phyloP scores from a whole-genome alignment of 2,113 vertebrate genomes.

The Puntigrus tetrazona region DNA sequence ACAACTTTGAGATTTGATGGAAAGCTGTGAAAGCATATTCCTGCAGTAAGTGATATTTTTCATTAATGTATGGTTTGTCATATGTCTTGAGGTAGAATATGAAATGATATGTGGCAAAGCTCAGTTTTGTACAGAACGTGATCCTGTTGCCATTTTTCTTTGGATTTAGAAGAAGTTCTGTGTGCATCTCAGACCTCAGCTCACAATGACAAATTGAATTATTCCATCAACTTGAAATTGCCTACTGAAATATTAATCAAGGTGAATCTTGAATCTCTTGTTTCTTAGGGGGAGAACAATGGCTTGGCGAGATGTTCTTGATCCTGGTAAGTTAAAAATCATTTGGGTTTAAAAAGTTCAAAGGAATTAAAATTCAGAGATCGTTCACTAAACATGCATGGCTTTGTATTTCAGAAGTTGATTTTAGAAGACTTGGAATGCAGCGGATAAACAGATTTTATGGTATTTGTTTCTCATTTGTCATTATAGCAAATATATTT shows the following conservation, averaged over 20 bases:
- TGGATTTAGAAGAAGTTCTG: neutral
- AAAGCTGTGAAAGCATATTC: neutral
- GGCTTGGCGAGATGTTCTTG: neutral
- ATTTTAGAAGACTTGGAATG: neutral
- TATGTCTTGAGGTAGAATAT: neutral
- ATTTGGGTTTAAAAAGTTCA: neutral
- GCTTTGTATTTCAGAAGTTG: neutral
- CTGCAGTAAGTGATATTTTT: neutral
- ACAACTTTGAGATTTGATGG: neutral
- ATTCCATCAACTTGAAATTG: slow-evolving; percentile 54
- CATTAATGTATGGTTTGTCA: neutral
- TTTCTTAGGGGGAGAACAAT: slow-evolving; percentile 29
- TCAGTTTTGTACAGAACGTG: neutral
- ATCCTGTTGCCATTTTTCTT: neutral
- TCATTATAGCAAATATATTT: too few relatives aligned
- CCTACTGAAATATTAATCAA: slow-evolving; percentile 69
- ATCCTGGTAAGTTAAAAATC: neutral
- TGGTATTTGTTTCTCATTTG: neutral
- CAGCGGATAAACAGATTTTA: neutral
- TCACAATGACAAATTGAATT: slow-evolving; percentile 32
- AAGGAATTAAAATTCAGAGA: neutral
- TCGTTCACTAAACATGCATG: neutral
- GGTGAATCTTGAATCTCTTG: slow-evolving; percentile 52
- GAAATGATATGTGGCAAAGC: neutral
- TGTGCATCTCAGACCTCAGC: neutral